Conservation (phyloP, 2,113 vertebrate species). For the Coregonus clupeaformis region DNA sequence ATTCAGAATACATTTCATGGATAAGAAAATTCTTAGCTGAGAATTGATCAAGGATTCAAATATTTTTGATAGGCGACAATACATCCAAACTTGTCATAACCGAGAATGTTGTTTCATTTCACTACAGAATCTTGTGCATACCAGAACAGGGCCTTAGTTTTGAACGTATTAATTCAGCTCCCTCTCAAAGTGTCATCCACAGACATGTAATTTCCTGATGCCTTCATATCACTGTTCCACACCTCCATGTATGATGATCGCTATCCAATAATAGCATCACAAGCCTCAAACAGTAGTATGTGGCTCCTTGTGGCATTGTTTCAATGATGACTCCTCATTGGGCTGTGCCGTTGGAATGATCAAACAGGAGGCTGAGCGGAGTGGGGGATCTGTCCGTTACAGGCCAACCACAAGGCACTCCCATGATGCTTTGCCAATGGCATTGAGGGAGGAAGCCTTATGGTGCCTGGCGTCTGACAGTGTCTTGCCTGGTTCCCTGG, state of each 20-base stretch:
- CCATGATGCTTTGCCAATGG: background rate
- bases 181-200: background rate
- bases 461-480: slow-evolving; percentile 15
- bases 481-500: slow-evolving; percentile 25
- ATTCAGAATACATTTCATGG: too few species aligned
- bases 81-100: too few species aligned
- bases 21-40: too few species aligned
- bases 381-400: too few species aligned
- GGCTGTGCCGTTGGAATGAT: slow-evolving; percentile 16
- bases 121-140: too few species aligned
- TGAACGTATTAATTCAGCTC: background rate
- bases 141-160: too few species aligned
- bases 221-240: slow-evolving; percentile 1
- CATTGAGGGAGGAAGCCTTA: slow-evolving; percentile 25
- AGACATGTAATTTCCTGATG: background rate
- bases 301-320: slow-evolving; percentile 37
- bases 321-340: slow-evolving; percentile 32
- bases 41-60: too few species aligned
- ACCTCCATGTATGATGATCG: background rate
- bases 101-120: too few species aligned
- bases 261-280: slow-evolving; percentile 15
- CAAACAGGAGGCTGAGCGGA: background rate
- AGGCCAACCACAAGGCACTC: background rate
- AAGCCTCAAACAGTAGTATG: slow-evolving; percentile 14
- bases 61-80: too few species aligned